Percentiles rank a stretch among this genome's conserved stretches.
Conservation (phyloP, 2,113 vertebrate species). For the Indicator indicator region DNA sequence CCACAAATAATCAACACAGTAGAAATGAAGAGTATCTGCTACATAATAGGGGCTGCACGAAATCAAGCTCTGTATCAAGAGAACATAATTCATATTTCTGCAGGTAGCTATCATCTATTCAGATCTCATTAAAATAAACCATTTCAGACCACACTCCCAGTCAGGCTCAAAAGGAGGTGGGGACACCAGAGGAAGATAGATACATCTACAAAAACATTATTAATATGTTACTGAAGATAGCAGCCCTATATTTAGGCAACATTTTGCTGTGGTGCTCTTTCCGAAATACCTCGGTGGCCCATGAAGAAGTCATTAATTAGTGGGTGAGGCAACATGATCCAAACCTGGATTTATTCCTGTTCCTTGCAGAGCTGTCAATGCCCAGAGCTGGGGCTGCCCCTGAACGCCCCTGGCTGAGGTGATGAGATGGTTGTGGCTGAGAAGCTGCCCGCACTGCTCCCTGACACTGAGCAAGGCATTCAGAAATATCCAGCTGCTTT, state of each 20-base stretch:
- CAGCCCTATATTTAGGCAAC: not conserved
- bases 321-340: too few relatives aligned
- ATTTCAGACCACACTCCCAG: not conserved
- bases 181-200: not conserved
- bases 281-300: not conserved
- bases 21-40: not conserved
- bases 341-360: too few relatives aligned
- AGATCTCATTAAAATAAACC: not conserved
- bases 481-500: not conserved
- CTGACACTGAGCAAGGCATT: not conserved
- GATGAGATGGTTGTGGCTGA: rapidly evolving
- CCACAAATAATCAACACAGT: not conserved
- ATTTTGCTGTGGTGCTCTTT: not conserved
- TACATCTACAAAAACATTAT: not conserved
- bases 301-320: not conserved
- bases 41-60: not conserved
- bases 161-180: not conserved
- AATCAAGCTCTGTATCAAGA: not conserved
- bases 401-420: not conserved
- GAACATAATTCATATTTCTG: not conserved
- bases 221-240: not conserved
- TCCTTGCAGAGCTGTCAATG: rapidly evolving
- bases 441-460: too few relatives aligned
- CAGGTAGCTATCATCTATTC: not conserved
- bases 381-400: not conserved